Conservation (phyloP, 2,888 invertebrate genomes). For the Merodon equestris region DNA sequence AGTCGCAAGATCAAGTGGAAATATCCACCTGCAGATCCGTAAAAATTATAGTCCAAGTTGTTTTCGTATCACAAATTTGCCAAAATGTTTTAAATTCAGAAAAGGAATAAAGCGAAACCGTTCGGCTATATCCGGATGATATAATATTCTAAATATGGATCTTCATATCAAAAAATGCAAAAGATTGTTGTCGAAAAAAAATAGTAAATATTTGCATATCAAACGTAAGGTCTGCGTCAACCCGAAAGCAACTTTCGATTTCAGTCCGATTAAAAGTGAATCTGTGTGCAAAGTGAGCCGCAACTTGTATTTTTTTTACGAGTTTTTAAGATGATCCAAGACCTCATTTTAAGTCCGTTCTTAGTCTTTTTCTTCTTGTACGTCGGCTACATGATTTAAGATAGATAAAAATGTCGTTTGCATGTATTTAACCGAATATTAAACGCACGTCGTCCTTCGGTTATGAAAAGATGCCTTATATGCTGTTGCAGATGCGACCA, state of each 20-base stretch:
- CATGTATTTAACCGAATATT: constrained; percentile 10
- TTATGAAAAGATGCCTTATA: constrained; percentile 49
- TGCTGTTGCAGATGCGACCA: constrained; percentile 12
- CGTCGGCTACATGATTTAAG: neutral
- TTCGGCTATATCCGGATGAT: too few relatives aligned
- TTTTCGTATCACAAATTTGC: constrained; percentile 1
- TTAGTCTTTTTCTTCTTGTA: neutral
- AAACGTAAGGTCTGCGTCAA: constrained; percentile 9
- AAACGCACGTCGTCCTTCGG: constrained; percentile 50
- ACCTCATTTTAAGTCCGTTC: constrained; percentile 14
- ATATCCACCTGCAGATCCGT: constrained; percentile 11
- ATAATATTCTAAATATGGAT: too few relatives aligned
- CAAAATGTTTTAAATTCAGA: neutral
- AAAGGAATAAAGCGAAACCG: neutral
- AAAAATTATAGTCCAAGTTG: too few relatives aligned
- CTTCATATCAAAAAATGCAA: neutral
- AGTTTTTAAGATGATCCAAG: constrained; percentile 5
- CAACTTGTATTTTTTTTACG: too few relatives aligned
- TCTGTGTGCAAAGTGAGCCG: constrained; percentile 1
- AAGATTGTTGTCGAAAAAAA: neutral
- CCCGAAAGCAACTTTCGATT: constrained; percentile 58
- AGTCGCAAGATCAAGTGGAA: neutral
- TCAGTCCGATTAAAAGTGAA: constrained; percentile 35
- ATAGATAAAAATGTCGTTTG: constrained; percentile 4
- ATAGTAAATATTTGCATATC: constrained; percentile 43